A percentile compares a stretch with the other conserved stretches of the same genome.
Conservation (phyloP, 2,797 vertebrate species). For the Schizothorax lantsangensis region DNA sequence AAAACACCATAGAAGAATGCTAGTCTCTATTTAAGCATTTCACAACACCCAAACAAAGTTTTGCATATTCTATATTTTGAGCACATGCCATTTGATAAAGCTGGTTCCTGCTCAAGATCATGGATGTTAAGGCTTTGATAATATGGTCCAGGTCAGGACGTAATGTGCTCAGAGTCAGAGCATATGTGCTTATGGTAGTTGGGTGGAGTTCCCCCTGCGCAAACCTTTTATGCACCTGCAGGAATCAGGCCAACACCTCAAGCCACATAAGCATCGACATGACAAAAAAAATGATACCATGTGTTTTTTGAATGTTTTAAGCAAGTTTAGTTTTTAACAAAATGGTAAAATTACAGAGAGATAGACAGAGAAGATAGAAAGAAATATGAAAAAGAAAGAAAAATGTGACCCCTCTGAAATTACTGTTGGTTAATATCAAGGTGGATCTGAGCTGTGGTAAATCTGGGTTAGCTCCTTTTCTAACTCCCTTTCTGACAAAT, state of each 20-base stretch:
- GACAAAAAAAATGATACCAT: neutral
- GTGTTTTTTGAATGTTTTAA: neutral
- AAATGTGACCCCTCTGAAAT: neutral
- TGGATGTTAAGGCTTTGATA: neutral
- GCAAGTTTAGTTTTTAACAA: neutral
- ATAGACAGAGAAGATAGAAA: neutral
- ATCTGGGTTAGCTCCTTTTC: neutral
- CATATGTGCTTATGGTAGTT: neutral
- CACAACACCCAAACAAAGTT: neutral
- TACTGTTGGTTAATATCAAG: neutral
- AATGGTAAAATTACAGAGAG: neutral
- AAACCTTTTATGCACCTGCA: conserved; percentile 24
- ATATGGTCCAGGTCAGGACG: neutral
- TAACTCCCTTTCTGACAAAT: neutral
- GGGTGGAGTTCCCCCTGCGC: neutral
- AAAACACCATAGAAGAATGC: neutral
- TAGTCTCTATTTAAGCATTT: neutral
- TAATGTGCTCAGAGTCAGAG: no score
- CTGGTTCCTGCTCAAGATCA: neutral
- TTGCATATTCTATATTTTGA: neutral
- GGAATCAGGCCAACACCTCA: conserved; percentile 25
- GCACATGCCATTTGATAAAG: neutral
- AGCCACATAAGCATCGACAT: neutral
- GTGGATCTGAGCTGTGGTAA: neutral
- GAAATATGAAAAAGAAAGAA: neutral